These are phyloP conservation scores for Meandrusa payeni DNA, from an alignment of 2,888 invertebrate species.

Conservation along the genomic window DNA sequence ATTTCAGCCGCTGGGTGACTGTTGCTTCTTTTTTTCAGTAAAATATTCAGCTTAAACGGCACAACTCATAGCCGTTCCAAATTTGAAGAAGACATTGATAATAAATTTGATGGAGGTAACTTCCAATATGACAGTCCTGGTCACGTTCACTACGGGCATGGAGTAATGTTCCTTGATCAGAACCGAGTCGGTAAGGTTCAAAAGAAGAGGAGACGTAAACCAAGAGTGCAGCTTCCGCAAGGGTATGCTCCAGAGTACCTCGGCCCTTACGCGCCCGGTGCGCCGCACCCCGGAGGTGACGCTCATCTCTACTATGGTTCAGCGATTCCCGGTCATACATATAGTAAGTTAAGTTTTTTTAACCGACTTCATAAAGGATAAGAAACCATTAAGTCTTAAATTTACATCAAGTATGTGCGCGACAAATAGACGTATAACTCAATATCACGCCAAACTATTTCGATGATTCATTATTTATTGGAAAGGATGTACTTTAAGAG, in stretches of 20 bases:
- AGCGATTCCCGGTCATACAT: neutral
- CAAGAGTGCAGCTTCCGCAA: slow-evolving; percentile 33
- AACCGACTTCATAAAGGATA: too few species aligned
- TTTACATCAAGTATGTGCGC: too few species aligned
- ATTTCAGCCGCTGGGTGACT: too few species aligned
- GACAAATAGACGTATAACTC: too few species aligned
- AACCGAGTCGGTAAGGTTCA: slow-evolving; percentile 31
- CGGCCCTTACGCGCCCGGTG: slow-evolving; percentile 25
- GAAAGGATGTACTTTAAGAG: too few species aligned
- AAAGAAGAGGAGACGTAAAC: slow-evolving; percentile 44
- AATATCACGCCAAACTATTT: too few species aligned
- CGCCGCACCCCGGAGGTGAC: slow-evolving; percentile 22
- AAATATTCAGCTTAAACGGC: slow-evolving; percentile 34
- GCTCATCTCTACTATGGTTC: slow-evolving; percentile 21
- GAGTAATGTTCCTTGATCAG: slow-evolving; percentile 30
- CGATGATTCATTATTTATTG: too few species aligned
- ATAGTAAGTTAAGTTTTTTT: slow-evolving; percentile 5
- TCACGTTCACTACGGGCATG: neutral
- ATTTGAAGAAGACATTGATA: slow-evolving; percentile 27
- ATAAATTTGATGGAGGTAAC: neutral
- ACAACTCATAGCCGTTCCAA: slow-evolving; percentile 19
- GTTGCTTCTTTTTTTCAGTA: slow-evolving; percentile 38
- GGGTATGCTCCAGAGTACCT: slow-evolving; percentile 30
- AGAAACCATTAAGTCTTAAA: too few species aligned
- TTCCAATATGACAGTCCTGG: neutral